phyloP scores from a whole-genome alignment of 2,113 vertebrate species.

The Ictidomys tridecemlineatus region DNA sequence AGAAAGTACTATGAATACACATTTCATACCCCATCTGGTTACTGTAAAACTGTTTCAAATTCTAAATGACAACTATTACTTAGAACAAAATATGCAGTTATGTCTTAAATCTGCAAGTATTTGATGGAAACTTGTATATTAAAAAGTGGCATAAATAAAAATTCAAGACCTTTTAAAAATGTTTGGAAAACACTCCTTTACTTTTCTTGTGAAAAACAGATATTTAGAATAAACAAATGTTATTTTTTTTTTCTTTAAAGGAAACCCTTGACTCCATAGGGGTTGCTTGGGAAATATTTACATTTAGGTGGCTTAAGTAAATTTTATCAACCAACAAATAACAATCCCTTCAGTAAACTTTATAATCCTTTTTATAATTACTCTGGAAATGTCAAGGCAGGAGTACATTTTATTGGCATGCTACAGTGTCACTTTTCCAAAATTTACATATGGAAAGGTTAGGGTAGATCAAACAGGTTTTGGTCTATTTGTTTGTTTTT shows the following conservation, averaged over 20 bases:
- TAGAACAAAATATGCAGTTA: constrained; percentile 50
- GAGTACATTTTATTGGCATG: constrained; percentile 61
- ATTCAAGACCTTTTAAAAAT: constrained; percentile 33
- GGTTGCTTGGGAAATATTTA: constrained; percentile 65
- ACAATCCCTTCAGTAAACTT: constrained; percentile 68
- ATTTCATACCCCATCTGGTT: background rate
- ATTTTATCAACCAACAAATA: constrained; percentile 66
- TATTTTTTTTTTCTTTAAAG: constrained; percentile 48
- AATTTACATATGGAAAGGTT: constrained; percentile 81
- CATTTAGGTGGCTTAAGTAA: constrained; percentile 58
- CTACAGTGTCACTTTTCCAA: constrained; percentile 52
- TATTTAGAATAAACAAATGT: constrained; percentile 24
- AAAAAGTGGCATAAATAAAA: constrained; percentile 41
- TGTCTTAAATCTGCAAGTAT: constrained; percentile 29
- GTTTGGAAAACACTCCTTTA: constrained; percentile 55
- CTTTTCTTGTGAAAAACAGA: constrained; percentile 32
- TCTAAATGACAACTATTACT: constrained; percentile 52
- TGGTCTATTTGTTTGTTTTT: constrained; percentile 70
- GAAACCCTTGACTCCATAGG: background rate
- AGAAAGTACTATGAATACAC: background rate
- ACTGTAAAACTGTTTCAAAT: constrained; percentile 55
- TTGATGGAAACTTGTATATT: background rate
- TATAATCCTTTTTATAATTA: constrained; percentile 72
- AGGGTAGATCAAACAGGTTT: constrained; percentile 79
- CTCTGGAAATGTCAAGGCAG: constrained; percentile 52